Conservation (phyloP, 2,888 invertebrate genomes). For the Crematogaster levior region DNA sequence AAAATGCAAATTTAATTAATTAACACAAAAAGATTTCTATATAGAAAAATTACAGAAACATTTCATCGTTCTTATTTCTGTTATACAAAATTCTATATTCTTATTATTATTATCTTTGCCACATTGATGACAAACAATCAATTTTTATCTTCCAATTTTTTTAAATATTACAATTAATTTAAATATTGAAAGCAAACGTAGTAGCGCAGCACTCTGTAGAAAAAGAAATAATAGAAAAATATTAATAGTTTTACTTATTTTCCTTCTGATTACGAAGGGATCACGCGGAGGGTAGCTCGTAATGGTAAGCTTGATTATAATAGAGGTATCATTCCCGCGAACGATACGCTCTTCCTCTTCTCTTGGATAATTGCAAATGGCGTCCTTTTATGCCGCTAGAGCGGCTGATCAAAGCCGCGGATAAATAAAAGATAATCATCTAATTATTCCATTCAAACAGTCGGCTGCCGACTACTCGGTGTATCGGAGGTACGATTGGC, state of each 20-base stretch:
- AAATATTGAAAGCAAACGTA: background rate
- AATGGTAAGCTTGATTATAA: constrained; percentile 85
- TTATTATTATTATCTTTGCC: background rate
- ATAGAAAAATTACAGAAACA: background rate
- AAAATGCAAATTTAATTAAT: background rate
- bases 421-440: constrained; percentile 83
- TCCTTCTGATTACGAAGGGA: constrained; percentile 67
- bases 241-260: constrained; percentile 36
- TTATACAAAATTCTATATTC: background rate
- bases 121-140: background rate
- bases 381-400: constrained; percentile 77
- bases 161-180: background rate
- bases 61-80: background rate
- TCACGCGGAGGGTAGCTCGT: constrained; percentile 70
- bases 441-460: constrained; percentile 82
- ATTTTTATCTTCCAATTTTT: background rate
- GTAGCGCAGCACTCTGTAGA: background rate
- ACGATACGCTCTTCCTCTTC: constrained; percentile 78
- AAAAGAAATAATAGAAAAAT: background rate
- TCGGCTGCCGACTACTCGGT: constrained; percentile 64
- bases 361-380: constrained; percentile 84
- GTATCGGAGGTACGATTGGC: constrained; percentile 70
- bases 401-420: constrained; percentile 81
- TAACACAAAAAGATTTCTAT: background rate
- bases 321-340: constrained; percentile 83